Conservation (phyloP, 2,888 invertebrate species). For the Philopedon plagiatum region DNA sequence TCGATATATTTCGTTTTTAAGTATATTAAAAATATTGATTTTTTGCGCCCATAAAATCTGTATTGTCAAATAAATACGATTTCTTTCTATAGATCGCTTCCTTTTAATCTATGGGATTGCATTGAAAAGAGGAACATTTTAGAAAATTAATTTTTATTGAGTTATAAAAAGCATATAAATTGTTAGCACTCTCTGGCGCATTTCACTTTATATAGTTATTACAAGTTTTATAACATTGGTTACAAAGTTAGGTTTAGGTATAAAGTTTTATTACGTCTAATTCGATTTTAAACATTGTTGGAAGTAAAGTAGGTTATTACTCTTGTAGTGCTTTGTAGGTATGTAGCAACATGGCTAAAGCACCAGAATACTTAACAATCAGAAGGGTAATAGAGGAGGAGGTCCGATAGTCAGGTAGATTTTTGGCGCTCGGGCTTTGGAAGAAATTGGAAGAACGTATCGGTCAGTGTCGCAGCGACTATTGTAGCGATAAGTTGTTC, state of each 20-base stretch:
- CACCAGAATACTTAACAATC: no score
- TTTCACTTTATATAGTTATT: background rate
- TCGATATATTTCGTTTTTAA: background rate
- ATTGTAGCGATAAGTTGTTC: no score
- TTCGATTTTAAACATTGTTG: background rate
- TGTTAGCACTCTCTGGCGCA: background rate
- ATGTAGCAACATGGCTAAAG: no score
- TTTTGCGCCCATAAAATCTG: background rate
- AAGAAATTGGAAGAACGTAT: no score
- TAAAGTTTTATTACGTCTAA: background rate
- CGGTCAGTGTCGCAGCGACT: no score
- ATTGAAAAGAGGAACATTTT: background rate
- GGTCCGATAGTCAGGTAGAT: no score
- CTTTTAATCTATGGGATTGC: background rate
- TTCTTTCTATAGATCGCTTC: background rate
- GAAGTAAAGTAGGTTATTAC: background rate
- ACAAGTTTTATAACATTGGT: background rate
- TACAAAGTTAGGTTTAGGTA: background rate
- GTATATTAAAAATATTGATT: background rate
- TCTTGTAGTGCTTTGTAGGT: no score
- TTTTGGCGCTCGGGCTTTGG: no score
- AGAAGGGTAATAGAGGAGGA: no score
- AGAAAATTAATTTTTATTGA: slow-evolving; percentile 3
- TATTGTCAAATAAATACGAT: background rate
- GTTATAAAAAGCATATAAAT: background rate